A percentile compares a stretch with the other conserved stretches of the same genome.
phyloP scores from a whole-genome alignment of 2,113 vertebrate genomes.

The Coturnix japonica region DNA sequence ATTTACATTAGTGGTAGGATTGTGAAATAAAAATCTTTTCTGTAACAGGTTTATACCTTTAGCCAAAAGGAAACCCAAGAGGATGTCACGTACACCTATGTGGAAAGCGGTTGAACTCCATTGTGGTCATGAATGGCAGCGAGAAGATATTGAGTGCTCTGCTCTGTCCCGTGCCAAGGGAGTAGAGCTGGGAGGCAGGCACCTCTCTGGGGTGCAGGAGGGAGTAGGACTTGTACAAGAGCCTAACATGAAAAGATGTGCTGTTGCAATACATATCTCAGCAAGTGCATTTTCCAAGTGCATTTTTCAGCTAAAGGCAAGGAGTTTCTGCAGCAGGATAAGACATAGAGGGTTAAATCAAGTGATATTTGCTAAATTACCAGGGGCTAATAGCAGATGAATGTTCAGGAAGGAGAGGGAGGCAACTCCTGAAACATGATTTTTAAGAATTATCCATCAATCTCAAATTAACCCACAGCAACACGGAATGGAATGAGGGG shows the following conservation, averaged over 20 bases:
- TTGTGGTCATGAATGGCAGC: not conserved
- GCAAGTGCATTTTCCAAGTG: slow-evolving; percentile 50
- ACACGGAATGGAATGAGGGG: not conserved
- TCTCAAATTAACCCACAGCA: slow-evolving; percentile 14
- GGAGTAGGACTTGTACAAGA: slow-evolving; percentile 11
- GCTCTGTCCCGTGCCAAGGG: not conserved
- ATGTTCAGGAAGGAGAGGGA: slow-evolving; percentile 19
- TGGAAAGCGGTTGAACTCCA: slow-evolving; percentile 30
- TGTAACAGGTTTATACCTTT: not conserved
- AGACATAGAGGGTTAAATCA: slow-evolving; percentile 46
- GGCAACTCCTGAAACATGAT: not conserved
- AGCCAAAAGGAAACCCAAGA: slow-evolving; percentile 39
- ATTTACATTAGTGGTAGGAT: not conserved
- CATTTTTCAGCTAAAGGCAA: slow-evolving; percentile 20
- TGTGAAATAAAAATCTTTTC: slow-evolving; percentile 41
- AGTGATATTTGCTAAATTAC: slow-evolving; percentile 53
- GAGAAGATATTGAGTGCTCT: slow-evolving; percentile 13
- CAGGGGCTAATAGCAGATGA: slow-evolving; percentile 43
- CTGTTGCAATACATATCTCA: slow-evolving; percentile 56
- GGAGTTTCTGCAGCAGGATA: slow-evolving; percentile 31
- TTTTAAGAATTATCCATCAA: slow-evolving; percentile 35
- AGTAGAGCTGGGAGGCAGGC: not conserved
- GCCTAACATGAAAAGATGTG: slow-evolving; percentile 18
- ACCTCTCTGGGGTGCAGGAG: not conserved
- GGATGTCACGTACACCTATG: slow-evolving; percentile 19